These are phyloP conservation scores for Dryobates pubescens DNA, from an alignment of 2,797 vertebrate species.

Conservation along the genomic window DNA sequence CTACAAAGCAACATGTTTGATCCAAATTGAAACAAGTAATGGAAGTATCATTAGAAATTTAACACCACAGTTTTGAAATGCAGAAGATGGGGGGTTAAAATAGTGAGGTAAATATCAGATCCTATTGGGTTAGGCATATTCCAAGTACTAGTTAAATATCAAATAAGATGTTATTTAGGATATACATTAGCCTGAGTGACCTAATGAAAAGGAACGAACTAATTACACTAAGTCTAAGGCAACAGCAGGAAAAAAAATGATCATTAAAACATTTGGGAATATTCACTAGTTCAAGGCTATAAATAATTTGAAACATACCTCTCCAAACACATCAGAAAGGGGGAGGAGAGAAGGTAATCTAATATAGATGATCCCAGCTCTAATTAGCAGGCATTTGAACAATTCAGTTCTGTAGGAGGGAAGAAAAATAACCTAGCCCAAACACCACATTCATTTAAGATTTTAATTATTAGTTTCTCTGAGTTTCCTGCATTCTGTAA, in stretches of 20 bases:
- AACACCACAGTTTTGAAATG: constrained; percentile 55
- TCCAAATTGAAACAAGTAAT: constrained; percentile 67
- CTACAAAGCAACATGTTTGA: constrained; percentile 50
- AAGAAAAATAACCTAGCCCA: background rate
- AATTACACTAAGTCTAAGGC: constrained; percentile 42
- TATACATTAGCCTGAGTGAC: constrained; percentile 32
- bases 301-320: constrained; percentile 57
- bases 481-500: background rate
- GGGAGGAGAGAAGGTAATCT: constrained; percentile 13
- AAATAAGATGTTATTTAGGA: constrained; percentile 44
- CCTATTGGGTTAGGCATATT: constrained; percentile 23
- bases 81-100: constrained; percentile 25
- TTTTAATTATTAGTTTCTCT: constrained; percentile 40
- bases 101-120: constrained; percentile 46
- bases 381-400: constrained; percentile 40
- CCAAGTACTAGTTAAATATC: constrained; percentile 61
- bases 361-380: background rate
- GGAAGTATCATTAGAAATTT: constrained; percentile 53
- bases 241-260: background rate
- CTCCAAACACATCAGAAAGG: background rate
- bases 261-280: constrained; percentile 41
- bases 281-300: constrained; percentile 27
- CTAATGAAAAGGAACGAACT: constrained; percentile 39
- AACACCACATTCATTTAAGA: background rate
- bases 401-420: constrained; percentile 17